Evolutionary conservation across 2,113 vertebrate species (phyloP), one percentile per base, ranked within the genome.

Genomic region (Turnix velox): DNA sequence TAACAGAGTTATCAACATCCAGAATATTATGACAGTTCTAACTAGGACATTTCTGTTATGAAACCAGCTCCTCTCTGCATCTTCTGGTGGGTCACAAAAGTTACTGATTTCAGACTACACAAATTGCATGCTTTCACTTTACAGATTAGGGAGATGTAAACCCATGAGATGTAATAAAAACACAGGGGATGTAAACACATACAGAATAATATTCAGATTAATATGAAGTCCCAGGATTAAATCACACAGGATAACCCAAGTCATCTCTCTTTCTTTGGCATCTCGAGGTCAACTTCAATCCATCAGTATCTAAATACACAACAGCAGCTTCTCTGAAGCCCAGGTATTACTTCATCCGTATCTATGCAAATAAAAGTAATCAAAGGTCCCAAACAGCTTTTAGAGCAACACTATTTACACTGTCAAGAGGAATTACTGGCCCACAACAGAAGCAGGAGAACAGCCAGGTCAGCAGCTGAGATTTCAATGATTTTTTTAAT

Each of bases 381-480:
- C 23, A 54, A 19, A 86, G 37, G 57, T 80, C 75, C 63, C 48
- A 84, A 85, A 68, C 13, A 30, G 51, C 58, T 79, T 95, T 87
- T 59, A 80, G 18, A 95, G 31, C 35, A 92, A 78, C 73, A 90
- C 69, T 90, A 91, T 94, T 93, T 92, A 83, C 42, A 85, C 80
- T 79, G 59, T 77, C 71, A 82, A 83, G 58, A 94, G 58, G 74
- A 92, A 91, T 88, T 91, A 80, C 43, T 58, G 59, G 66, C 66
- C 84, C 85, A 85, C 66, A 94, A 79, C 51, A 91, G 43, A 62
- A 89, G 77, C 48, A 93, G 72, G 45, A 88, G 71, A 89, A 59
- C 25, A 91, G 89, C 87, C 89, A 93, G 91, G 81, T 92, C 96
- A 94, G 81, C 90, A 89, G 91, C 67, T 67, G 87, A 89, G 78